Conservation (phyloP, 1,140 invertebrate species). For the Wasmannia auropunctata region DNA sequence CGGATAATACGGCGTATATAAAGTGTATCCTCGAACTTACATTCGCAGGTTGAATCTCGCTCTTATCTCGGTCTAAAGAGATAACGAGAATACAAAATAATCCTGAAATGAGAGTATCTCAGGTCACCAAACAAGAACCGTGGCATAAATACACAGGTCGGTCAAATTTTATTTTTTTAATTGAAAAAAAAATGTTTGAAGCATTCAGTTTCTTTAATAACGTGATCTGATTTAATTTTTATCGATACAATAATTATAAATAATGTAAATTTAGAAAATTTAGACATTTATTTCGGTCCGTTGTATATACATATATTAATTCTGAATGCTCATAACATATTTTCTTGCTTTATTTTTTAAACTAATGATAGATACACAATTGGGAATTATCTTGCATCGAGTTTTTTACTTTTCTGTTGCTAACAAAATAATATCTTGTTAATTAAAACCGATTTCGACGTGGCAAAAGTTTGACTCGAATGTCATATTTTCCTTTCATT, state of each 20-base stretch:
- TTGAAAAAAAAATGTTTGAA: not conserved
- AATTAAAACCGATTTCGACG: not conserved
- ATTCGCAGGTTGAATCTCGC: not conserved
- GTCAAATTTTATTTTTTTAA: not conserved
- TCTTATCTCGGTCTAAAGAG: not conserved
- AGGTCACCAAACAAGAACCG: not conserved
- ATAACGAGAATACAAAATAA: not conserved
- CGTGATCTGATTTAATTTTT: not conserved
- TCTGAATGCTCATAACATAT: not conserved
- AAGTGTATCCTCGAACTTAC: not conserved
- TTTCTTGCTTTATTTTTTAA: not conserved
- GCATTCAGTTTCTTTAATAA: not conserved
- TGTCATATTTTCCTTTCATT: not conserved
- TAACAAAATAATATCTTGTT: not conserved
- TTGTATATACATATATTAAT: not conserved
- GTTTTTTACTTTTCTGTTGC: not conserved
- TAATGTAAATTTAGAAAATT: not conserved
- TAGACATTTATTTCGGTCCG: not conserved
- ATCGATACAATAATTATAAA: not conserved
- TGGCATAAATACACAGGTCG: not conserved
- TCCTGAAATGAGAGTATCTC: not conserved
- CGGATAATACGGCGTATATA: not conserved
- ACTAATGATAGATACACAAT: not conserved
- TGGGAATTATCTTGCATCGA: not conserved
- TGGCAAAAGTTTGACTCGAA: not conserved